Evolutionary conservation across 2,888 invertebrate genomes (phyloP).

Genomic region (Cactoblastis cactorum): DNA sequence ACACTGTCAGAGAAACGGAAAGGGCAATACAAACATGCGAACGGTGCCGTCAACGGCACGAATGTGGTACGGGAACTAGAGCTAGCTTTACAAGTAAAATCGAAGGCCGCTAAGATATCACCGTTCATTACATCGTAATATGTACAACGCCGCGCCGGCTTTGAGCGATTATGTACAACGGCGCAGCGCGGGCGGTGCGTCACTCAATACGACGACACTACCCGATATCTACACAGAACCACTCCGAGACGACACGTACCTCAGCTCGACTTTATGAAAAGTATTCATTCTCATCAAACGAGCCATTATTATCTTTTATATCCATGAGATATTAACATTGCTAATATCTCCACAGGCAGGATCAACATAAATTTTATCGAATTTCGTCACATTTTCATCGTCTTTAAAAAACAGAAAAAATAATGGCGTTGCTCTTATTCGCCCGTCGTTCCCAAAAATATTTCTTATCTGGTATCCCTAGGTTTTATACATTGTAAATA

Average conservation of each 20-base stretch:
- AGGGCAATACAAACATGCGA: slow-evolving; percentile 47
- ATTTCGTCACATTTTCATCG: neutral
- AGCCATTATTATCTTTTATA: neutral
- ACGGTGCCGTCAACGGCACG: slow-evolving; percentile 42
- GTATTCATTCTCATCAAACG: neutral
- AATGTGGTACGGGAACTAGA: slow-evolving; percentile 55
- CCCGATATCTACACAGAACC: neutral
- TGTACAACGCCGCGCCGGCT: slow-evolving; percentile 53
- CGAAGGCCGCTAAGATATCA: slow-evolving; percentile 79
- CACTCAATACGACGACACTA: neutral
- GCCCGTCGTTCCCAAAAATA: neutral
- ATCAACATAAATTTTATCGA: too few relatives aligned
- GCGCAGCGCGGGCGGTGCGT: slow-evolving; percentile 27
- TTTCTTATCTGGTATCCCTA: neutral
- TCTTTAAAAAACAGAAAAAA: neutral
- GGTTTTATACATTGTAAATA: too few relatives aligned
- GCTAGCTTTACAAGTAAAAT: slow-evolving; percentile 77
- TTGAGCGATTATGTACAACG: slow-evolving; percentile 57
- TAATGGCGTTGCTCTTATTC: neutral
- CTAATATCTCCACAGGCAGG: neutral
- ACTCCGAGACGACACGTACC: too few relatives aligned
- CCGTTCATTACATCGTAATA: slow-evolving; percentile 72
- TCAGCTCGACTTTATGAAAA: too few relatives aligned
- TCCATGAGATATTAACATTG: neutral
- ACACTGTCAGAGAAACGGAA: slow-evolving; percentile 44